Evolutionary conservation across 2,888 invertebrate genomes (phyloP).

Genomic region (Agonopterix subpropinquella): DNA sequence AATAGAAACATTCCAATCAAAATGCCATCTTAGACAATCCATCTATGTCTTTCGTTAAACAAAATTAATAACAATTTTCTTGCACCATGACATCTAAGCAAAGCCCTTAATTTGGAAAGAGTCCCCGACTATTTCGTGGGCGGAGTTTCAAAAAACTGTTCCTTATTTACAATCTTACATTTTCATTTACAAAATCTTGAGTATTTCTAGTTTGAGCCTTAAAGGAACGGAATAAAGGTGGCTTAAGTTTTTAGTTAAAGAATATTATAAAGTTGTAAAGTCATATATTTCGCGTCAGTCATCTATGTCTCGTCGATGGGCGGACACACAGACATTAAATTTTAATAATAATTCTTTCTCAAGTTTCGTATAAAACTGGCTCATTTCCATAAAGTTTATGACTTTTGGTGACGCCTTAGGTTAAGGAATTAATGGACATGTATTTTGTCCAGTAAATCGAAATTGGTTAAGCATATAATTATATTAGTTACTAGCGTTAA

Average conservation of each 20-base stretch:
- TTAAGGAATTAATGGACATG: neutral
- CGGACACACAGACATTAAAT: constrained; percentile 39
- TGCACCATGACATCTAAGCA: constrained; percentile 47
- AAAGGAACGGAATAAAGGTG: neutral
- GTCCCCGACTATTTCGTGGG: constrained; percentile 33
- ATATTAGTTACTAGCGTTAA: no score
- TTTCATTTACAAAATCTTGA: neutral
- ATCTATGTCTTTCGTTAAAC: neutral
- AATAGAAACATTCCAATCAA: no score
- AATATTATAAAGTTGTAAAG: constrained; percentile 17
- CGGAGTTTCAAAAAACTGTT: constrained; percentile 34
- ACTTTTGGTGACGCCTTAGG: constrained; percentile 12
- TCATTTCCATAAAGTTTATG: constrained; percentile 13
- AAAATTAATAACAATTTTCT: constrained; percentile 43
- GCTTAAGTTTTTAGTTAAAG: neutral
- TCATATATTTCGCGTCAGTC: constrained; percentile 37
- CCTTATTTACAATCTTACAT: constrained; percentile 19
- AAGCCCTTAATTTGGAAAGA: constrained; percentile 43
- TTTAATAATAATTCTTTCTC: constrained; percentile 26
- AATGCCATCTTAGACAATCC: no score
- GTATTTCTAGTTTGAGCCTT: constrained; percentile 11
- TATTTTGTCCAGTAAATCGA: neutral
- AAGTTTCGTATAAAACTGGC: constrained; percentile 9
- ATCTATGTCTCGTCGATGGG: constrained; percentile 42
- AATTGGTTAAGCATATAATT: no score